Evolutionary conservation across 2,888 invertebrate genomes (phyloP), one percentile per base, ranked within the genome.

Genomic region (Allacma fusca): DNA sequence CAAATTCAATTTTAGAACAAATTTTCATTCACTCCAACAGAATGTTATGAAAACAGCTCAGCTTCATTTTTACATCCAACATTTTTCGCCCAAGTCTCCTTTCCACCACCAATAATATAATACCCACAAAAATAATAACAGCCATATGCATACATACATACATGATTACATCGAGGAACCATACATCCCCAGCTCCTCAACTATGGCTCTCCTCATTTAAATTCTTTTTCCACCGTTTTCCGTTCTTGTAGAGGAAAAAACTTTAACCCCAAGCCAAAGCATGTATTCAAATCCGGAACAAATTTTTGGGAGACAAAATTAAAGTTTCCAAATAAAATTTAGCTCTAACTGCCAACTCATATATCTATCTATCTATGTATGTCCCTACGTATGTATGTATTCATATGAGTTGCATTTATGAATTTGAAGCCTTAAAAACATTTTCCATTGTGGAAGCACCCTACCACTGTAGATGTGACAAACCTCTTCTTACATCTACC

Each of bases 1-100:
- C 50, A 50, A 50, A 13, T 50, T 50, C 50, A 50, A 50, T 50
- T 50, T 50, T 50, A 50, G 50, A 50, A 50, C 50, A 40, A 40
- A 40, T 50, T 50, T n/a, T n/a, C 16, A 50, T 16, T 50, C 9
- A 9, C 16, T 50, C 16, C 50, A n/a, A 50, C 50, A 9, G 4
- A 7, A 16, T 50, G 5, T 12, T 50, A 16, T 12, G 19, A 50
- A 50, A 5, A 50, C 5, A 50, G 50, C 50, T 50, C 9, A 13
- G 50, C 50, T 50, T n/a, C 50, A 12, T 50, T 50, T 50, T 50
- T 50, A 50, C 5, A 50, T 19, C 1, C 50, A 2, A 50, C 19
- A n/a, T 50, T 19, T 50, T 4, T 16, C 2, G 19, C 50, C 4
- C 34, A 34, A 34, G 34, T 9, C 9, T 7, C 34, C 34, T 34